phyloP scores from a whole-genome alignment of 2,797 vertebrate genomes.

The Sebastes hopkinsi region DNA sequence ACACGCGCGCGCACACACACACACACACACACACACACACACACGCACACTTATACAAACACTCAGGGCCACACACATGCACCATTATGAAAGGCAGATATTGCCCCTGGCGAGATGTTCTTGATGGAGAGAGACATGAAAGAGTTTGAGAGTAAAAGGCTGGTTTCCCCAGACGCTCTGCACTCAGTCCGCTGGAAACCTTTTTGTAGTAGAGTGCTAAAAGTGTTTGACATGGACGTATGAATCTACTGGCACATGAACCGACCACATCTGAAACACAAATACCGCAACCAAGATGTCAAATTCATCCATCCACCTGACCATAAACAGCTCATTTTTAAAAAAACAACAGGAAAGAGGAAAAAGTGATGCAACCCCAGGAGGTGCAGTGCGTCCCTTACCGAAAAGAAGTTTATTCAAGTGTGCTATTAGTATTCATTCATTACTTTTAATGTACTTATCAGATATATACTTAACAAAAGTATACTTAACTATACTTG shows the following conservation, averaged over 20 bases:
- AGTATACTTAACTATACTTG: too few relatives aligned
- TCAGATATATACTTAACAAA: too few relatives aligned
- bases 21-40: neutral
- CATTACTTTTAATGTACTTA: too few relatives aligned
- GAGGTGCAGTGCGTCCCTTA: neutral
- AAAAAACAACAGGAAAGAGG: slow-evolving; percentile 1
- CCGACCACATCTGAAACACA: neutral
- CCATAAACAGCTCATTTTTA: neutral
- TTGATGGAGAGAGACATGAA: slow-evolving; percentile 25
- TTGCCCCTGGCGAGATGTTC: slow-evolving; percentile 5
- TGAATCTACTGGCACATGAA: neutral
- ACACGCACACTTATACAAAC: neutral
- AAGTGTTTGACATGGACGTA: neutral
- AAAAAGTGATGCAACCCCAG: neutral
- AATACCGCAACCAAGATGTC: neutral
- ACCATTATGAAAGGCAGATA: slow-evolving; percentile 24
- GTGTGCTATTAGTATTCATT: too few relatives aligned
- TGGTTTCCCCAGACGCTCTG: slow-evolving; percentile 23
- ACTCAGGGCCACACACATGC: neutral
- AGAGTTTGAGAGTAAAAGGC: slow-evolving; percentile 31
- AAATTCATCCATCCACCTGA: neutral
- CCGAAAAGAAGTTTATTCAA: too few relatives aligned
- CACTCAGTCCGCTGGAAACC: slow-evolving; percentile 10
- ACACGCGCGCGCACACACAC: neutral
- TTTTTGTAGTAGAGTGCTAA: neutral